phyloP scores from a whole-genome alignment of 2,888 invertebrate species.

The Lamproptera curius region DNA sequence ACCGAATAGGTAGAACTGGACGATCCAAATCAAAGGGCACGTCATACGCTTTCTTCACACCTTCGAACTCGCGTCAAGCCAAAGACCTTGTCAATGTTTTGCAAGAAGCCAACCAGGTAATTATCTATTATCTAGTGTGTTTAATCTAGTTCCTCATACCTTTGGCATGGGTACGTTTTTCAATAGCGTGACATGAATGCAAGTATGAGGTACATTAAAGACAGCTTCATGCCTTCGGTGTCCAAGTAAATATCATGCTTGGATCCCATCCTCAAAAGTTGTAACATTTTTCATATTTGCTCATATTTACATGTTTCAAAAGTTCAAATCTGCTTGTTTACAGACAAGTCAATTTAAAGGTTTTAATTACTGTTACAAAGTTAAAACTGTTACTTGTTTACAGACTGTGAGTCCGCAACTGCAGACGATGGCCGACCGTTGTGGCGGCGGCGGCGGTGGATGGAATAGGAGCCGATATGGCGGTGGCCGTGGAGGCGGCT shows the following conservation, averaged over 20 bases:
- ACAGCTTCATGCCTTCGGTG: slow-evolving; percentile 89
- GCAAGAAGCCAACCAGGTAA: slow-evolving; percentile 92
- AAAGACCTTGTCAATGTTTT: slow-evolving; percentile 93
- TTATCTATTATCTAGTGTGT: not conserved
- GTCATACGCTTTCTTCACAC: slow-evolving; percentile 97
- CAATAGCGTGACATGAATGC: slow-evolving; percentile 85
- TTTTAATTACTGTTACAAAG: no score
- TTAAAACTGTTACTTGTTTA: slow-evolving; percentile 9
- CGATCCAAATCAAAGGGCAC: slow-evolving; percentile 92
- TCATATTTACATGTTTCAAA: not conserved
- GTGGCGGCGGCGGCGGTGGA: slow-evolving; percentile 80
- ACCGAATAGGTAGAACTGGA: slow-evolving; percentile 96
- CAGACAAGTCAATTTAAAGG: no score
- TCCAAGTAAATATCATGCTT: slow-evolving; percentile 82
- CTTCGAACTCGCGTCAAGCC: slow-evolving; percentile 91
- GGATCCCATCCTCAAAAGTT: slow-evolving; percentile 87
- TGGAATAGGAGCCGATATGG: slow-evolving; percentile 75
- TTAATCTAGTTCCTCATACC: slow-evolving; percentile 81
- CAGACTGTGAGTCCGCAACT: slow-evolving; percentile 92
- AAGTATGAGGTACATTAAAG: slow-evolving; percentile 82
- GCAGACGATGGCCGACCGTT: slow-evolving; percentile 85
- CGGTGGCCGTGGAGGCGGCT: slow-evolving; percentile 65
- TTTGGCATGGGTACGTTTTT: slow-evolving; percentile 86
- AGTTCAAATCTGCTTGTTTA: not conserved
- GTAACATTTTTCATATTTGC: slow-evolving; percentile 67